Percentiles rank a stretch among this genome's conserved stretches.
Conservation (phyloP, 1,140 invertebrate species). For the Drosophila truncata region DNA sequence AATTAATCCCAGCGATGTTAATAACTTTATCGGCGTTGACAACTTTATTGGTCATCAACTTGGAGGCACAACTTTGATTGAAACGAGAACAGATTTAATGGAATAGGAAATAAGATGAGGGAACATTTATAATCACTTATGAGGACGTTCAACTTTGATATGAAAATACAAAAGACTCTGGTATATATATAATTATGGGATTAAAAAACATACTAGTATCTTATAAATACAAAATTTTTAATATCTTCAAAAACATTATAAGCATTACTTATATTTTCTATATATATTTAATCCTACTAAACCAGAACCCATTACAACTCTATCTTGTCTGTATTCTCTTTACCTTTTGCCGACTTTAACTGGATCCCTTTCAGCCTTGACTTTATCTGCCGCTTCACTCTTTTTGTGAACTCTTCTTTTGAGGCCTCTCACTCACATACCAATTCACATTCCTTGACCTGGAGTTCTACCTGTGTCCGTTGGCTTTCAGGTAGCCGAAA, state of each 20-base stretch:
- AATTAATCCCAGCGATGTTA: conserved; percentile 63
- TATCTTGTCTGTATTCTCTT: background rate
- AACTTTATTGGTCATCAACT: conserved; percentile 52
- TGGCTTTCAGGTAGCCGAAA: conserved; percentile 43
- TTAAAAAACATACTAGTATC: no score
- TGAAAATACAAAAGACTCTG: background rate
- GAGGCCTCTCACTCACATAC: conserved; percentile 17
- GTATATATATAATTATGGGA: no score
- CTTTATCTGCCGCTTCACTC: conserved; percentile 5
- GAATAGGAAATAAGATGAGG: background rate
- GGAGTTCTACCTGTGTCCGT: conserved; percentile 51
- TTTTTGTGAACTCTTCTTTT: conserved; percentile 19
- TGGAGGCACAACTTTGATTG: conserved; percentile 37
- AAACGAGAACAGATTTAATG: conserved; percentile 18
- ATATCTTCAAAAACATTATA: background rate
- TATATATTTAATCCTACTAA: background rate
- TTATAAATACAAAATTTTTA: no score
- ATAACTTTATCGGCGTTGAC: conserved; percentile 71
- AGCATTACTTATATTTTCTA: background rate
- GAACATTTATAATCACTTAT: background rate
- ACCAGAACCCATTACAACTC: background rate
- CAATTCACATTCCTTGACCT: conserved; percentile 32
- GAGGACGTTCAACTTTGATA: background rate
- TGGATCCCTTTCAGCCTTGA: conserved; percentile 38
- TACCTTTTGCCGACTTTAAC: background rate